Evolutionary conservation across 1,140 invertebrate species (phyloP), one percentile per base, ranked within the genome.

Genomic region (Macrobrachium rosenbergii): DNA sequence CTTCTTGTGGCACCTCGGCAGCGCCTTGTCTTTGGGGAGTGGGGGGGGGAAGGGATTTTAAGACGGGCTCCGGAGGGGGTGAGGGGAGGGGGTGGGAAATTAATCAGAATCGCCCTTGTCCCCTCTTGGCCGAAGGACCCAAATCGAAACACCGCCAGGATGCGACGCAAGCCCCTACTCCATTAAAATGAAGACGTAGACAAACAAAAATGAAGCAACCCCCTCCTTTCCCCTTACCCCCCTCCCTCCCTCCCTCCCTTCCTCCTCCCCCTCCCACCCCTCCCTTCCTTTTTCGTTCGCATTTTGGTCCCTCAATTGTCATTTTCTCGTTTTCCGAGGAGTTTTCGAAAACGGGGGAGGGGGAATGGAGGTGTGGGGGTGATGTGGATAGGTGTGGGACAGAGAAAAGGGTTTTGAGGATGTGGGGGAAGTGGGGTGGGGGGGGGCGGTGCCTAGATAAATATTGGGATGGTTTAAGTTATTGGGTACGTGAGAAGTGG

Each of bases 251-350:
- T 0, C 64, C 16, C 12, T 67, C 23, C 16, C 64, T 10, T 8
- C 10, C 11, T 17, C 64, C 64, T 10, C 0, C 23, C 64, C 23
- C 7, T 28, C 64, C 64, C 12, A 6, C 64, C 64, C n/a, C n/a
- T n/a, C n/a, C 64, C 75, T 10, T 37, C 37, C 43, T 76, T 21
- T 76, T 63, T 67, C 72, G 59, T 62, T 87, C 78, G 77, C 64
- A 75, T 87, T 81, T 69, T 87, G 85, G 67, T 82, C 81, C 78
- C 73, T 82, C 85, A 87, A 82, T 82, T 87, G 79, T 87, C 78
- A 87, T 87, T 79, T 58, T 85, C 83, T 79, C 69, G 60, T 67
- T 85, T 79, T 45, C 7, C 52, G 2, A 8, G 7, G 52, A 52
- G 52, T 52, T 52, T 72, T 72, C 21, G 37, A 72, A 28, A 67